These are phyloP conservation scores for Cyphomyrmex costatus DNA, from an alignment of 1,140 invertebrate genomes.

Conservation along the genomic window DNA sequence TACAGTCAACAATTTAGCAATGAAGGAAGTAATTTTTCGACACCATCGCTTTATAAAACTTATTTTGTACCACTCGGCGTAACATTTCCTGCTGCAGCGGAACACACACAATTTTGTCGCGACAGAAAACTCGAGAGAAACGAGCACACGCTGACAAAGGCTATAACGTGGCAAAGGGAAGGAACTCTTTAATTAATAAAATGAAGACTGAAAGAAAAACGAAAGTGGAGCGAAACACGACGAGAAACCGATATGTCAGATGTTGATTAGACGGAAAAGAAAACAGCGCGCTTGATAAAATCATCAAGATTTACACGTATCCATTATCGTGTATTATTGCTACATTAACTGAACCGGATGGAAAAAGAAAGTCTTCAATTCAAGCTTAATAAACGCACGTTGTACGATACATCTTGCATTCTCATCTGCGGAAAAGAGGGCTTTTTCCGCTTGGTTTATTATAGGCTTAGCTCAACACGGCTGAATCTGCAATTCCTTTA, in stretches of 20 bases:
- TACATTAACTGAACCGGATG: conserved; percentile 1
- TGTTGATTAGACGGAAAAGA: conserved; percentile 13
- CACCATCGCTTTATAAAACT: not conserved
- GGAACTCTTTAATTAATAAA: conserved; percentile 29
- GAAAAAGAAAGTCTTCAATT: not conserved
- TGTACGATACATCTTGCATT: not conserved
- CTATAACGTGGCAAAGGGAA: not conserved
- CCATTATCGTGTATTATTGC: not conserved
- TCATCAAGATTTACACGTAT: not conserved
- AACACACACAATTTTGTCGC: conserved; percentile 23
- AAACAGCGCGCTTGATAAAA: not conserved
- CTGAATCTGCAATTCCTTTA: not conserved
- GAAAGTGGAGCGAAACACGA: not conserved
- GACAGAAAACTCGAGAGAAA: not conserved
- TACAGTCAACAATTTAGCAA: not conserved
- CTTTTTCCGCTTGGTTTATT: not conserved
- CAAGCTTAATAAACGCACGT: not conserved
- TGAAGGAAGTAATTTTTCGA: conserved; percentile 7
- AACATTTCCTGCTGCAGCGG: not conserved
- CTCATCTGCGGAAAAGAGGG: not conserved
- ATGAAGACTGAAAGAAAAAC: conserved; percentile 14
- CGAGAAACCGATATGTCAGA: not conserved
- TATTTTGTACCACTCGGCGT: not conserved
- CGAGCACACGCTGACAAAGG: conserved; percentile 16
- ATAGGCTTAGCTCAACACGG: not conserved